phyloP scores from a whole-genome alignment of 2,888 invertebrate genomes.

The Sepioteuthis lessoniana region DNA sequence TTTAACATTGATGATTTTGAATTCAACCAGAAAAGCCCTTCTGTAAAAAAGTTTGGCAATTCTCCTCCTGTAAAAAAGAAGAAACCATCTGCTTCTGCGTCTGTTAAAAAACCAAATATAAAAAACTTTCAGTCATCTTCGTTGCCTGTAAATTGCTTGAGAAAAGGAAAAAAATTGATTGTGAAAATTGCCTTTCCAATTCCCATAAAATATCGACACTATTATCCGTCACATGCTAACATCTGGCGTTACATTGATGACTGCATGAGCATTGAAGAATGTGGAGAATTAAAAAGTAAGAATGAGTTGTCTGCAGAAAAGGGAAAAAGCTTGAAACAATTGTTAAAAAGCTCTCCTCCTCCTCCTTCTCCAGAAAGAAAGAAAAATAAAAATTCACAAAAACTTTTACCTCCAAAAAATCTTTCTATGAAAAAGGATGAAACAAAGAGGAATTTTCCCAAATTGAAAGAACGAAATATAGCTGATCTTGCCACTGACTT shows the following conservation, averaged over 20 bases:
- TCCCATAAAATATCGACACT: background rate
- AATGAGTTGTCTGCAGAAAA: background rate
- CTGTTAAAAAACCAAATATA: background rate
- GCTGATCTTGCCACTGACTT: background rate
- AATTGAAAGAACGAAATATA: background rate
- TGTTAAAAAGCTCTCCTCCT: background rate
- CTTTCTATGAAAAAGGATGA: background rate
- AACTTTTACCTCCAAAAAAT: background rate
- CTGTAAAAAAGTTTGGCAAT: background rate
- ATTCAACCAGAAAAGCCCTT: background rate
- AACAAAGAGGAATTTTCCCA: background rate
- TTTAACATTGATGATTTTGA: constrained; percentile 46
- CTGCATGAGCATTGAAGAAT: background rate
- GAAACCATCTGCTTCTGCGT: background rate
- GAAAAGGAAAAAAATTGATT: constrained; percentile 15
- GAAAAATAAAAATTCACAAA: background rate
- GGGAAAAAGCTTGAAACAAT: background rate
- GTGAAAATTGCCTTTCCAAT: constrained; percentile 13
- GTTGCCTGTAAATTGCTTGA: background rate
- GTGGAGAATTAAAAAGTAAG: constrained; percentile 35
- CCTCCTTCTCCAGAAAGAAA: background rate
- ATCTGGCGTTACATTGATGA: constrained; percentile 35
- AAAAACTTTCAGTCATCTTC: background rate
- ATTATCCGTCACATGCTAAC: background rate
- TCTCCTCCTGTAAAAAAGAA: background rate